Evolutionary conservation across 1,140 invertebrate species (phyloP).

Genomic region (Formica exsecta): DNA sequence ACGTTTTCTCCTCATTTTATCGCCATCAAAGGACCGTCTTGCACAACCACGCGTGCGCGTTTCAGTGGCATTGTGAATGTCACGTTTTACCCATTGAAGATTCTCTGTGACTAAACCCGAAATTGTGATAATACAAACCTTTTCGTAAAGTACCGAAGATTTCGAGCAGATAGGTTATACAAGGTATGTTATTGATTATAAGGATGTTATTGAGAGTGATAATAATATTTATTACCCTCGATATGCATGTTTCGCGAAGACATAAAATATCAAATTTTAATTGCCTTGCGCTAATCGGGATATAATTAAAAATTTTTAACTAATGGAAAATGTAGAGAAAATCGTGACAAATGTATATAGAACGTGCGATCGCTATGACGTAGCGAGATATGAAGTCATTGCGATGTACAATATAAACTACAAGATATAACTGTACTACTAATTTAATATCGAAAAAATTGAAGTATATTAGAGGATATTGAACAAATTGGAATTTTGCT

Average conservation of each 20-base stretch:
- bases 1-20: conserved; percentile 50
- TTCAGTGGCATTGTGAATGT: conserved; percentile 30
- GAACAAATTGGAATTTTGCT: background rate
- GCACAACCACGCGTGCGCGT: conserved; percentile 55
- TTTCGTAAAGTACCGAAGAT: conserved; percentile 16
- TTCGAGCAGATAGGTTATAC: conserved; percentile 21
- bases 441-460: conserved; percentile 29
- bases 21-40: conserved; percentile 46
- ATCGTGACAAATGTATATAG: no score
- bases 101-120: conserved; percentile 17
- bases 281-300: no score
- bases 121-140: conserved; percentile 16
- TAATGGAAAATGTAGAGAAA: no score
- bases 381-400: no score
- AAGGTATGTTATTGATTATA: no score
- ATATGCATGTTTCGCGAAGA: background rate
- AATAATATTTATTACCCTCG: background rate
- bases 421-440: background rate
- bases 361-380: no score
- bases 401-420: background rate
- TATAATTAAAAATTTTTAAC: no score
- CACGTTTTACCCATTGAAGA: conserved; percentile 45
- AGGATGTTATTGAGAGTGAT: background rate
- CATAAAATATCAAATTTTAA: no score
- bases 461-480: background rate